These are phyloP conservation scores for Neodiprion lecontei DNA, from an alignment of 1,140 invertebrate genomes.

Conservation along the genomic window DNA sequence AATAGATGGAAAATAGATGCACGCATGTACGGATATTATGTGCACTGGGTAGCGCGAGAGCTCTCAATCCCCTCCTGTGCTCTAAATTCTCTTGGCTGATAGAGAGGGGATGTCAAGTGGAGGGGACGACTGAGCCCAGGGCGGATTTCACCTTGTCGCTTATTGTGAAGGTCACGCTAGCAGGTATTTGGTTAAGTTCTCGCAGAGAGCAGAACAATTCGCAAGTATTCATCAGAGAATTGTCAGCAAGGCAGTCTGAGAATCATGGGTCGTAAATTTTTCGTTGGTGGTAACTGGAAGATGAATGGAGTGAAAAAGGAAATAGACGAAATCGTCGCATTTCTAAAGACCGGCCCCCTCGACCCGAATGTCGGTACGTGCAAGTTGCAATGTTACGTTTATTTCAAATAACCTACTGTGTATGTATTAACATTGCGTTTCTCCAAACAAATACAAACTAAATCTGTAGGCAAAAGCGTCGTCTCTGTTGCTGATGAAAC, in stretches of 20 bases:
- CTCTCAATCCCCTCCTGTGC: not conserved
- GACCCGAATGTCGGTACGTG: conserved; percentile 81
- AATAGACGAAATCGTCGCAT: conserved; percentile 85
- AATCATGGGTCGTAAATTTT: conserved; percentile 88
- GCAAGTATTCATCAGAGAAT: not conserved
- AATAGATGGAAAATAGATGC: too few species aligned
- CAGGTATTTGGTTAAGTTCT: not conserved
- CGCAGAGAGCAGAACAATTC: not conserved
- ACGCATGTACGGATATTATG: not conserved
- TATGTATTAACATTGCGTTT: conserved; percentile 18
- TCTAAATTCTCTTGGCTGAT: not conserved
- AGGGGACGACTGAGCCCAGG: not conserved
- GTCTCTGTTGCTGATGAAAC: too few species aligned
- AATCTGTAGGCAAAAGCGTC: not conserved
- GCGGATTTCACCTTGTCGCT: conserved; percentile 6
- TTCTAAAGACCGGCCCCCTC: conserved; percentile 78
- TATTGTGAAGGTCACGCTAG: not conserved
- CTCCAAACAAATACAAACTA: not conserved
- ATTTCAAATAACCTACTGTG: conserved; percentile 15
- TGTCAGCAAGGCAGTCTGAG: not conserved
- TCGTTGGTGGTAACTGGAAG: conserved; percentile 99
- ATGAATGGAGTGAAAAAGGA: conserved; percentile 78
- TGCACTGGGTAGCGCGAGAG: not conserved
- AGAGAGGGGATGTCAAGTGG: not conserved
- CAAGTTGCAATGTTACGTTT: conserved; percentile 15